Evolutionary conservation across 2,888 invertebrate genomes (phyloP), one percentile per base, ranked within the genome.

Genomic region (Zaprionus lineosus): DNA sequence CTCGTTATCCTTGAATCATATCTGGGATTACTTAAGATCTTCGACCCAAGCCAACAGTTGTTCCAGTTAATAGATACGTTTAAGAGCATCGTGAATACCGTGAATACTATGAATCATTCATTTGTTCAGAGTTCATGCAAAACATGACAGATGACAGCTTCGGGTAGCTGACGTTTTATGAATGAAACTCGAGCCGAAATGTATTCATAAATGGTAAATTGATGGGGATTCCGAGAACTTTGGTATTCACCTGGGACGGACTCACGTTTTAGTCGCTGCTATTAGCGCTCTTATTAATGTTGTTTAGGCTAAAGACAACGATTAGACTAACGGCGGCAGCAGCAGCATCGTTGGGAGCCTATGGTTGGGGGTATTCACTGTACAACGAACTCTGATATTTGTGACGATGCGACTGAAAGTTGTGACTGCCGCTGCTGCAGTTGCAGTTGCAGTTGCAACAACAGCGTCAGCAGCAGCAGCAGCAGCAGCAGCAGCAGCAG

Each of bases 341-440:
- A 40, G 37, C 46, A 57, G 21, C 18, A 14, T 24, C 37, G 21
- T 29, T 36, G 36, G 24, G 52, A 43, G 12, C 36, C 21, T 29
- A 21, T 24, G 18, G 31, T 15, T n/a, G n/a, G 24, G 24, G 24
- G 4, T 8, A 2, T 24, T 24, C 48, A 31, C 37, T 39, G 24
- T 43, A 44, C 37, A 37, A 43, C 77, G 81, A 83, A 83, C 81
- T 81, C 71, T 81, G 81, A 67, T 83, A 81, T 81, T 81, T 83
- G 56, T 40, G 48, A n/a, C n/a, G 58, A 56, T 63, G 64, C 39
- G 43, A 21, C 64, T 40, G 47, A 52, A 41, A 60, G 58, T 53
- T 64, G 55, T 51, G 43, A 31, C 51, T 44, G 40, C 47, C 34
- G 55, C 36, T 21, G 44, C 33, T 36, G 37, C 15, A 15, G 44